Evolutionary conservation across 2,797 vertebrate genomes (phyloP), one percentile per base, ranked within the genome.

Genomic region (Pachyuromys duprasi): DNA sequence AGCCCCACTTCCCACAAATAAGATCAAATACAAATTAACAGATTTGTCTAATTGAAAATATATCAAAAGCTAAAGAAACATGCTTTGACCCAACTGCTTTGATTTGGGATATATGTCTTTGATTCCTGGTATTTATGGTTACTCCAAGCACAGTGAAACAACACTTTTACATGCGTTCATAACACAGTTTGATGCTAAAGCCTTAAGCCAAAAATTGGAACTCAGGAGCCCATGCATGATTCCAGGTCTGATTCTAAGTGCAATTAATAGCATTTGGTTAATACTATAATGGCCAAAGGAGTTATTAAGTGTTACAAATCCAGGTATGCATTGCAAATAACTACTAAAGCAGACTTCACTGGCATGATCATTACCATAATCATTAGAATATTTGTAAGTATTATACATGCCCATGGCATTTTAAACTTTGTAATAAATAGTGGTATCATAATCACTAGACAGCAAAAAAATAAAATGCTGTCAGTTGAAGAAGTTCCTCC

Each of bases 401-500:
- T 0, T 89, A 97, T 86, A 97, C 94, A 87, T 97, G 96, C 95
- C 96, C 96, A 93, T 95, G 97, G 97, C 96, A 98, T 97, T 98
- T 98, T 98, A 98, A 98, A 98, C 98, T 98, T 95, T 98, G 92
- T 98, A 97, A 96, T 97, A 98, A 95, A 95, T 87, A 96, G 20
- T 92, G n/a, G 91, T 3, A 18, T 69, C 90, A 96, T 92, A 57
- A 88, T 88, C 83, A 95, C 95, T 93, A 93, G 95, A 97, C 95
- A 98, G 97, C 65, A 96, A 95, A 90, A 94, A 86, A 95, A 94
- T 78, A 60, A 49, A 49, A 49, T 24, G 90, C 0, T 86, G 95
- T 70, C 83, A 42, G 55, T 62, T 57, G 90, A 55, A 95, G 95
- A 93, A 96, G 86, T 55, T 88, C 92, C 84, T 93, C 20, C 93